Evolutionary conservation across 2,888 invertebrate genomes (phyloP).

Genomic region (Drosophila algonquin): DNA sequence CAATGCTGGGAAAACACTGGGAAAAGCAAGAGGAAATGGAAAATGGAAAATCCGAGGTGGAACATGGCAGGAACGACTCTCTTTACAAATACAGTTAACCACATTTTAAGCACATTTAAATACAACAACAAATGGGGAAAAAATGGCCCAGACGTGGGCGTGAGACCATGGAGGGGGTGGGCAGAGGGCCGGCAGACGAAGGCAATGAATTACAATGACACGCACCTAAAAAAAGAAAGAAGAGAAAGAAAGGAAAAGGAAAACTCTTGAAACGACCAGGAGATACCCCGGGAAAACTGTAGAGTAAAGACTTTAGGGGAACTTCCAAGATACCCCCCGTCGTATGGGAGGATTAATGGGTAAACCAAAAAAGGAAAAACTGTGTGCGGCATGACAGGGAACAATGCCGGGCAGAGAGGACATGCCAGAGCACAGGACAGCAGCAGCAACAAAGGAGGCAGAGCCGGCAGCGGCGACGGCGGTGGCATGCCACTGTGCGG

Average conservation of each 20-base stretch:
- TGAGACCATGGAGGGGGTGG: neutral
- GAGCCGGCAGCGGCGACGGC: too few species aligned
- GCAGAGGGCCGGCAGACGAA: constrained; percentile 32
- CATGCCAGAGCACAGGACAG: constrained; percentile 54
- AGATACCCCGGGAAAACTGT: neutral
- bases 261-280: neutral
- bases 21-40: constrained; percentile 31
- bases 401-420: constrained; percentile 43
- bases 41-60: constrained; percentile 37
- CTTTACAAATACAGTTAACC: constrained; percentile 45
- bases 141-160: neutral
- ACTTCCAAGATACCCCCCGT: neutral
- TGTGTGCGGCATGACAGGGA: constrained; percentile 43
- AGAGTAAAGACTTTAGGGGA: neutral
- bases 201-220: constrained; percentile 66
- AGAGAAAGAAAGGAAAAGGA: constrained; percentile 18
- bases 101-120: constrained; percentile 70
- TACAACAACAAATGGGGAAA: constrained; percentile 51
- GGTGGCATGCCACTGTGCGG: constrained; percentile 5
- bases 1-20: constrained; percentile 1
- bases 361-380: constrained; percentile 17
- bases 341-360: neutral
- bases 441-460: constrained; percentile 37
- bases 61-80: constrained; percentile 24
- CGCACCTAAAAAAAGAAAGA: constrained; percentile 45